Base-by-base conservation (phyloP, 30 jellyfish, hydroid and myxozoan species). In the Pseudorhiza aurosa region DNA sequence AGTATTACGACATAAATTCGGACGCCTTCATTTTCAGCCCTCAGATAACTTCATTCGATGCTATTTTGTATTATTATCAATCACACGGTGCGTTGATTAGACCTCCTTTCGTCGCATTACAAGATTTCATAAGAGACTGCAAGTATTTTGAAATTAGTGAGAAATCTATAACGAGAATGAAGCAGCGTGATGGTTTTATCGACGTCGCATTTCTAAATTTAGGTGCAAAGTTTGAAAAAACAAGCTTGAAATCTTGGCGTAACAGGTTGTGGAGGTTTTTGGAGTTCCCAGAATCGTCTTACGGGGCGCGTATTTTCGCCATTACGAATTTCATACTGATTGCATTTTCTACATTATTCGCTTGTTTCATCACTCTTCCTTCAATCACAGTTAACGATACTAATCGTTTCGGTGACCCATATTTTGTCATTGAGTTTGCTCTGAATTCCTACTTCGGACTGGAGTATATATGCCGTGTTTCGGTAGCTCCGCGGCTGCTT, bases 61-160 rank as follows among this genome's bases (percentile, higher is more conserved):
- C 98, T 2, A 91, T 91, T 55, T 65, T 91, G 46, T 91, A 65
- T 65, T 91, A 81, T 55, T 91, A 91, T 65, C 98, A 91, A 44
- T 91, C 98, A 0, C 27, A 44, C 18, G 98, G 98, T 17, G 25
- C 95, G 43, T 85, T 91, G 26, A 86, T 71, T 25, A 70, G 96
- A 2, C 98, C 98, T 6, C 95, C 96, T 19, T 62, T 32, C 71
- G 42, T 91, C n/a, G 27, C 96, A 6, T 55, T 85, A 85, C 81
- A 81, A 45, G 84, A 67, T n/a, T 91, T 91, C 46, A 96, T 76
- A 29, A 36, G 37, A 15, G 98, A 91, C 22, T 91, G 98, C 36
- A 47, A 65, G 24, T 91, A 58, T 70, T 91, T 79, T 72, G 91
- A 84, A 33, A 58, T 91, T n/a, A 93, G 68, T 35, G 88, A 77